Evolutionary conservation across 2,888 invertebrate species (phyloP).

Genomic region (Melipona beecheii): DNA sequence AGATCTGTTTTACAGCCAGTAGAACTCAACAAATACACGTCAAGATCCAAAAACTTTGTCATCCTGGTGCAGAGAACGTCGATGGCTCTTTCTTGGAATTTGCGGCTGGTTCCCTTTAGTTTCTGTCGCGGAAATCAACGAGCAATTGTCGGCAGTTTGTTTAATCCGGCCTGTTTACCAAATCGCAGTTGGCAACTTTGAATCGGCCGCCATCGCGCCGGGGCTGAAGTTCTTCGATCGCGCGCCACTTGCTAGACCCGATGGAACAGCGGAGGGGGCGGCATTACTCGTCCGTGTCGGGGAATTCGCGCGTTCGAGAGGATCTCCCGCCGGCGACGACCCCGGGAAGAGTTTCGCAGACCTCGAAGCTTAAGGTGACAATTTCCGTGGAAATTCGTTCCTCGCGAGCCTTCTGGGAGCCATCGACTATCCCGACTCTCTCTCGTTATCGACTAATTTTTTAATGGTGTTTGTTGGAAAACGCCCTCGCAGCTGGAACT

Average conservation of each 20-base stretch:
- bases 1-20: background rate
- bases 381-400: slow-evolving; percentile 8
- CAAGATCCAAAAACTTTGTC: background rate
- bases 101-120: slow-evolving; percentile 25
- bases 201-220: slow-evolving; percentile 44
- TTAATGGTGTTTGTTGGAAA: background rate
- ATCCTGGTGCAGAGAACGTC: background rate
- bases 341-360: slow-evolving; percentile 7
- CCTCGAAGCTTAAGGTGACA: slow-evolving; percentile 16
- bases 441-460: background rate
- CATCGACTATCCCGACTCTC: background rate
- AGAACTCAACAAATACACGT: background rate
- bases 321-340: background rate
- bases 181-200: slow-evolving; percentile 65
- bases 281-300: slow-evolving; percentile 46
- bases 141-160: slow-evolving; percentile 7
- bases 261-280: background rate
- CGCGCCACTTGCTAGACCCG: slow-evolving; percentile 25
- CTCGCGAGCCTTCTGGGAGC: background rate
- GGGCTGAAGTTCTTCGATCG: slow-evolving; percentile 49
- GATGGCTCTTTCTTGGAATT: background rate
- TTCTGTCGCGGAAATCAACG: slow-evolving; percentile 16
- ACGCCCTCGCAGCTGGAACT: background rate
- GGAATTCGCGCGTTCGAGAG: slow-evolving; percentile 22
- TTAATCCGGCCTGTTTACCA: slow-evolving; percentile 56